Percentiles rank a stretch among this genome's conserved stretches.
Evolutionary conservation across 2,113 vertebrate species (phyloP).

Genomic region (Acrocephalus kingi): DNA sequence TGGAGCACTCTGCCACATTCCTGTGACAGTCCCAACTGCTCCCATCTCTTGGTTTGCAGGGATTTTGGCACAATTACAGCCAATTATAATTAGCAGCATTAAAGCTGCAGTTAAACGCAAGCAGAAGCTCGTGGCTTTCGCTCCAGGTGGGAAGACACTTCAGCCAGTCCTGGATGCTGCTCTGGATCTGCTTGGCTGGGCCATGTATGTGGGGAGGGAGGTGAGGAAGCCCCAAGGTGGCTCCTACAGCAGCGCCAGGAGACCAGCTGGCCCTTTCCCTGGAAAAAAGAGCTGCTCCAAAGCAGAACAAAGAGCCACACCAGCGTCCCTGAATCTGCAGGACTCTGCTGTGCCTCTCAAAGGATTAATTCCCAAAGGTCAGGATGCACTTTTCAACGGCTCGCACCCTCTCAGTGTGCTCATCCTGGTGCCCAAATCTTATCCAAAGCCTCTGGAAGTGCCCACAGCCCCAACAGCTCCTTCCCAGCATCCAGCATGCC

Average conservation of each 20-base stretch:
- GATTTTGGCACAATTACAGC: not conserved
- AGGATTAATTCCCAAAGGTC: not conserved
- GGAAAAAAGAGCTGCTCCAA: not conserved
- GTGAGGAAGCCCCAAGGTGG: not conserved
- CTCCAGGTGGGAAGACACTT: not conserved
- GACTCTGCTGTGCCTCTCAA: not conserved
- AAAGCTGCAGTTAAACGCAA: not conserved
- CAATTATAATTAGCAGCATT: not conserved
- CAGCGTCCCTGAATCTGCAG: not conserved
- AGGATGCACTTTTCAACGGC: not conserved
- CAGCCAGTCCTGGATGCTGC: not conserved
- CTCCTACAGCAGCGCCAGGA: not conserved
- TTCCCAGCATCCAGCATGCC: not conserved
- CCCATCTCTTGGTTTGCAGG: not conserved
- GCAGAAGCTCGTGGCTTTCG: not conserved
- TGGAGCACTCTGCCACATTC: not conserved
- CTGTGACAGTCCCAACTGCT: not conserved
- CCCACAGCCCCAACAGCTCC: not conserved
- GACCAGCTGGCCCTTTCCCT: not conserved
- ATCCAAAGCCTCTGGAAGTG: not conserved
- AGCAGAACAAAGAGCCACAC: fast-evolving
- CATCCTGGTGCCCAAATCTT: not conserved
- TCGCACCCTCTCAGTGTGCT: fast-evolving
- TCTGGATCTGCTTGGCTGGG: not conserved
- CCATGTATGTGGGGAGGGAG: not conserved